Evolutionary conservation across 2,797 vertebrate species (phyloP).

Genomic region (Manis javanica): DNA sequence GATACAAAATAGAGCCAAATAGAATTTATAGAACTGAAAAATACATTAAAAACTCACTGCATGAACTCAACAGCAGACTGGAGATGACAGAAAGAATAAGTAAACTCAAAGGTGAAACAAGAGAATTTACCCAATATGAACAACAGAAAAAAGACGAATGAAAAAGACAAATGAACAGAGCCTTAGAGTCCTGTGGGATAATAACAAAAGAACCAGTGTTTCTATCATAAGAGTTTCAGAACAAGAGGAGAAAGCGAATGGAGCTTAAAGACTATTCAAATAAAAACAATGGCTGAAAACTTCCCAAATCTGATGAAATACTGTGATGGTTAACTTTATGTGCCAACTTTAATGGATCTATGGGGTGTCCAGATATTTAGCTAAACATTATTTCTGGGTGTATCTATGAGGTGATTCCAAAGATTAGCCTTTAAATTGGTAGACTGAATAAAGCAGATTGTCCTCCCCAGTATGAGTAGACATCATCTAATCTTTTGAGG

Average conservation of each 20-base stretch:
- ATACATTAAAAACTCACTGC: background rate
- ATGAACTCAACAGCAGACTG: background rate
- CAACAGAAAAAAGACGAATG: background rate
- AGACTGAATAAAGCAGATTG: background rate
- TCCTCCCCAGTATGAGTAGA: background rate
- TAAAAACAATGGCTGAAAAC: background rate
- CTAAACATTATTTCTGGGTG: background rate
- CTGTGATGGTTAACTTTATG: background rate
- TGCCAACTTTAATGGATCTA: background rate
- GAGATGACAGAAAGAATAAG: background rate
- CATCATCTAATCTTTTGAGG: background rate
- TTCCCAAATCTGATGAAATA: background rate
- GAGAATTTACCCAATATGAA: background rate
- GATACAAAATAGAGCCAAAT: background rate
- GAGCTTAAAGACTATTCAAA: background rate
- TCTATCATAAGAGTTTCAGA: background rate
- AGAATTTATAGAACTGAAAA: background rate
- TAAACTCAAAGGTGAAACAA: background rate
- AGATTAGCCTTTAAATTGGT: background rate
- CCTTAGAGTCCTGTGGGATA: background rate
- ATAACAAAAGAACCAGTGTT: background rate
- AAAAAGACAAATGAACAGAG: background rate
- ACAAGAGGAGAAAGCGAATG: background rate
- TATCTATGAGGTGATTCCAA: background rate
- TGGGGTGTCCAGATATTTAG: background rate